Evolutionary conservation across 2,888 invertebrate genomes (phyloP).

Genomic region (Anodontia alba): DNA sequence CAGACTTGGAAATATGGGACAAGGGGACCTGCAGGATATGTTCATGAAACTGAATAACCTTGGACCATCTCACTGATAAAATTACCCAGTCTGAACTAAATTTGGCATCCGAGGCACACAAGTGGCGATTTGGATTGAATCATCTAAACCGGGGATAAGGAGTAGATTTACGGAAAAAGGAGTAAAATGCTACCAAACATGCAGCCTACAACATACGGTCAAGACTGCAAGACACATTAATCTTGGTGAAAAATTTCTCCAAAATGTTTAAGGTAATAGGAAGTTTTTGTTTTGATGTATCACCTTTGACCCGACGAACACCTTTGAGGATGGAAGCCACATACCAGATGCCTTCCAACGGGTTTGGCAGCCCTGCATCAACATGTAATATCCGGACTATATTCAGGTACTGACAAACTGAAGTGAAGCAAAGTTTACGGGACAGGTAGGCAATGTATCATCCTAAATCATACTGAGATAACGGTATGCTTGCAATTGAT

Average conservation of each 20-base stretch:
- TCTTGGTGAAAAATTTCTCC: not conserved
- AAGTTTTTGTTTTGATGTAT: no score
- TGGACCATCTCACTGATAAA: no score
- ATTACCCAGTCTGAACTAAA: no score
- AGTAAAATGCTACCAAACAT: no score
- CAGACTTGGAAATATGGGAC: no score
- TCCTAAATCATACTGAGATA: not conserved
- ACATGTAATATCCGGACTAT: not conserved
- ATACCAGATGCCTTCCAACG: not conserved
- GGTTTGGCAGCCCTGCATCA: slow-evolving; percentile 1
- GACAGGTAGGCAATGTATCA: slow-evolving; percentile 17
- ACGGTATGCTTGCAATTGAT: not conserved
- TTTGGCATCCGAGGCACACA: no score
- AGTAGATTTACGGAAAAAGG: slow-evolving; percentile 4
- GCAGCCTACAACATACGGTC: not conserved
- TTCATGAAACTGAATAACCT: no score
- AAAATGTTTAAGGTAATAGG: no score
- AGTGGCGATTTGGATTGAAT: no score
- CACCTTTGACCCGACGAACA: no score
- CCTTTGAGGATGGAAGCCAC: not conserved
- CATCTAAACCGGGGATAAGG: no score
- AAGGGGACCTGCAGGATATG: no score
- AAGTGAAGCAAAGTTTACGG: not conserved
- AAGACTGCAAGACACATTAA: slow-evolving; percentile 8
- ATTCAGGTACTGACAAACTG: slow-evolving; percentile 8